Evolutionary conservation across 2,888 invertebrate genomes (phyloP), one percentile per base, ranked within the genome.

Genomic region (Lepidochrysops patricia): DNA sequence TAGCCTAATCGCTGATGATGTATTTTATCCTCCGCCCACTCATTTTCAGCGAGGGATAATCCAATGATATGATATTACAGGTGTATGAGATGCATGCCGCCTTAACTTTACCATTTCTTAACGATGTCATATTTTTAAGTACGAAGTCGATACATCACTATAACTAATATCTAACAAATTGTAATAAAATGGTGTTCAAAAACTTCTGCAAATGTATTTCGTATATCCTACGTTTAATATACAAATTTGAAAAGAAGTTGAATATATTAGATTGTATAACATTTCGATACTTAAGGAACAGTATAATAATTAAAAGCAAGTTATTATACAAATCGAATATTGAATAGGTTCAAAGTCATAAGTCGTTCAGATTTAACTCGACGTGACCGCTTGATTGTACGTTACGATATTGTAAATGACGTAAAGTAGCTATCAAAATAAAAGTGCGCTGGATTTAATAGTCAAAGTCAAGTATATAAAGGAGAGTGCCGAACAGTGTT

Each of bases 331-430:
- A 37, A 15, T 15, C 15, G 5, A 15, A 13, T 15, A 15, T 29
- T 35, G 15, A 37, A 6, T 37, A 37, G 7, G 37, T 37, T 37
- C 15, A 15, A 15, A 37, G 37, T 15, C 37, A 37, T 37, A 13
- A 37, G 13, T 23, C 48, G 37, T 13, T 37, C 37, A 4, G 7
- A 48, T 23, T 48, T 23, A 25, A 48, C 25, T 48, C 1, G 12
- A 19, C n/a, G 48, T 49, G 49, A 49, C 25, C 12, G 49, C 13
- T 13, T 13, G 5, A 7, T 15, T 37, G 15, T 15, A 7, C 15
- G 15, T 52, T 52, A 52, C 52, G 52, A 52, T 26, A 29, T 52
- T 29, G 13, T 52, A 52, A 52, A 27, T 29, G 29, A 29, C 50
- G 13, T 26, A 2, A 13, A 27, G 29, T 27, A 13, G 27, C 29